Conservation (phyloP, 2,888 invertebrate species). For the Monopis laevigella region DNA sequence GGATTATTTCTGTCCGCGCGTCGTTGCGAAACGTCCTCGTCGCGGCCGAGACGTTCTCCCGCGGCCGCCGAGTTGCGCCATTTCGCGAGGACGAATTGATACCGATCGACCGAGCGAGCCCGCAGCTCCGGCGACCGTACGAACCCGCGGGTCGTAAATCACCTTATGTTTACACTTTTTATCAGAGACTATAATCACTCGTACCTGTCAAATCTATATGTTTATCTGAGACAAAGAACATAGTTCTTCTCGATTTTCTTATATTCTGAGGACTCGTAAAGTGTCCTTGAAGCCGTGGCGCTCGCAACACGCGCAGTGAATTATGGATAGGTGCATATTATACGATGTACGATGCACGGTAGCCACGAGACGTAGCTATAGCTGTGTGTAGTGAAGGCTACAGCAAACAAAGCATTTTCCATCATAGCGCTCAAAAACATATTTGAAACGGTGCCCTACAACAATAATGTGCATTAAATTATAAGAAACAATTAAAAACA, state of each 20-base stretch:
- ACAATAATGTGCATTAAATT: slow-evolving; percentile 33
- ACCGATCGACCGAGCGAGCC: slow-evolving; percentile 58
- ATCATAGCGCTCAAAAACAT: slow-evolving; percentile 53
- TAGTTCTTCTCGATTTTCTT: too few species aligned
- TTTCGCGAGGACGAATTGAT: slow-evolving; percentile 35
- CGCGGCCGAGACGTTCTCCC: slow-evolving; percentile 56
- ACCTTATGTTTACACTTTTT: slow-evolving; percentile 60
- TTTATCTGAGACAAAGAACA: too few species aligned
- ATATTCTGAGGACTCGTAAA: too few species aligned
- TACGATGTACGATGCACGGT: slow-evolving; percentile 31
- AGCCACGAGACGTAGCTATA: slow-evolving; percentile 43
- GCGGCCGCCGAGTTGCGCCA: slow-evolving; percentile 34
- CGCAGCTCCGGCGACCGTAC: slow-evolving; percentile 27
- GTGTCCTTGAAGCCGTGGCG: slow-evolving; percentile 24
- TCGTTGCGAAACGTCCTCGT: slow-evolving; percentile 61
- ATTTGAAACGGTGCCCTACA: too few species aligned
- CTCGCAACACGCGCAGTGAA: slow-evolving; percentile 41
- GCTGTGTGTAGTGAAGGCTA: slow-evolving; percentile 56
- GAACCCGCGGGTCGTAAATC: slow-evolving; percentile 38
- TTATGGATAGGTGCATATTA: slow-evolving; percentile 54
- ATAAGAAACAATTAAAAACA: too few species aligned
- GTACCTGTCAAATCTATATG: too few species aligned
- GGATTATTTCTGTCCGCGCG: slow-evolving; percentile 57
- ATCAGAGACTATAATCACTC: slow-evolving; percentile 1
- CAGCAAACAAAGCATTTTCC: slow-evolving; percentile 60